Evolutionary conservation across 2,797 vertebrate species (phyloP).

Genomic region (Galaxias olidus): DNA sequence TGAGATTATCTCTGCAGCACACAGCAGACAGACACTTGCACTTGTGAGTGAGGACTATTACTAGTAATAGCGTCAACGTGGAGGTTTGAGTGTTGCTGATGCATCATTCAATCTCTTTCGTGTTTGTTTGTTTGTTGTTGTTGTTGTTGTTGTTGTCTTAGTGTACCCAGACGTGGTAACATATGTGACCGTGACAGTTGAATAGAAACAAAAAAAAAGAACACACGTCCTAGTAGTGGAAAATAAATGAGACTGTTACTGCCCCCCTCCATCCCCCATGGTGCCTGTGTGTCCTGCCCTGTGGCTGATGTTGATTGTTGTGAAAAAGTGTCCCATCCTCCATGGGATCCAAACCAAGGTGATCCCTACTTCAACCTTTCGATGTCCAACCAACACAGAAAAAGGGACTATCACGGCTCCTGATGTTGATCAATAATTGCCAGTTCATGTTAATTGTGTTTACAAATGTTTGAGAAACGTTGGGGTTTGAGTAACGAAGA

Average conservation of each 20-base stretch:
- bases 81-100: constrained; percentile 62
- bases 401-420: constrained; percentile 37
- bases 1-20: constrained; percentile 47
- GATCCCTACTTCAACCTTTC: constrained; percentile 33
- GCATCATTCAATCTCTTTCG: constrained; percentile 46
- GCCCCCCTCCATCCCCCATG: not conserved
- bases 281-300: constrained; percentile 38
- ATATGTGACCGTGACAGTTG: constrained; percentile 63
- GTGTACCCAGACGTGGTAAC: constrained; percentile 63
- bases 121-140: constrained; percentile 37
- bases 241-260: constrained; percentile 75
- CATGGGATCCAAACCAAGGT: constrained; percentile 28
- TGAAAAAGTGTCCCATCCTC: constrained; percentile 51
- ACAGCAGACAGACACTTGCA: constrained; percentile 51
- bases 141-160: constrained; percentile 52
- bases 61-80: constrained; percentile 42
- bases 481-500: constrained; percentile 47
- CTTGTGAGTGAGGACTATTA: constrained; percentile 67
- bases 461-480: constrained; percentile 45
- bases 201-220: constrained; percentile 47
- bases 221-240: constrained; percentile 58
- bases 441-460: constrained; percentile 53
- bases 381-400: constrained; percentile 20
- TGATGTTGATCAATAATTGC: constrained; percentile 52
- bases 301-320: constrained; percentile 58